Conservation (phyloP, 23 tunicate species). For the Corella eumyota region DNA sequence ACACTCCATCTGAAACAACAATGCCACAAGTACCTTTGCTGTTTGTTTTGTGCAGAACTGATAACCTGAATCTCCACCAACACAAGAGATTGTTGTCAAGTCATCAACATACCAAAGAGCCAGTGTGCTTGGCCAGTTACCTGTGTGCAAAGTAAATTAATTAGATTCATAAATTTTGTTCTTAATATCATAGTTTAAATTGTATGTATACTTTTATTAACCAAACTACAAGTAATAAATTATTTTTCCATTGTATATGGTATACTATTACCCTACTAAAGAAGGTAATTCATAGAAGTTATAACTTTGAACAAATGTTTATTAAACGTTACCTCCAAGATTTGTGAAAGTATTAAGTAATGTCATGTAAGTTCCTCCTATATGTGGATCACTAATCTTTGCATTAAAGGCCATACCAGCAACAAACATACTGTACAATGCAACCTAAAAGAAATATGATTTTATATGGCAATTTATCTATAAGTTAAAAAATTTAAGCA, state of each 20-base stretch:
- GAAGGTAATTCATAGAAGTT: neutral
- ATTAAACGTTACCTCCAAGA: constrained; percentile 61
- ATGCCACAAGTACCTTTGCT: constrained; percentile 52
- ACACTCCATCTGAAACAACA: too few species aligned
- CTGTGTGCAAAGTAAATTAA: too few species aligned
- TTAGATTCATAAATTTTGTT: too few species aligned
- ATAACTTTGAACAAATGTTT: too few species aligned
- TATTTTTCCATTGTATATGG: neutral
- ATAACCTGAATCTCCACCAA: constrained; percentile 19
- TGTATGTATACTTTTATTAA: constrained; percentile 16
- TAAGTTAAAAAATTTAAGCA: too few species aligned
- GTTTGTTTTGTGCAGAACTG: constrained; percentile 40
- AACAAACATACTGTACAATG: constrained; percentile 87
- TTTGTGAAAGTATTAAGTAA: constrained; percentile 90
- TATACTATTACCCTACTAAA: neutral
- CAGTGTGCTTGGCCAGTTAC: constrained; percentile 89
- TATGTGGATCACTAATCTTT: constrained; percentile 82
- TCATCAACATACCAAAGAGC: constrained; percentile 85
- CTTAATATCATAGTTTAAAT: constrained; percentile 36
- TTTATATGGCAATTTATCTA: neutral
- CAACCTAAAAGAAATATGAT: constrained; percentile 24
- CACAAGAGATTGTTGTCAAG: constrained; percentile 47
- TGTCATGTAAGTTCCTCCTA: constrained; percentile 98
- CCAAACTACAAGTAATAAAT: neutral
- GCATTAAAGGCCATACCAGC: constrained; percentile 88